phyloP scores from a whole-genome alignment of 1,140 invertebrate species.

The Acromyrmex echinatior region DNA sequence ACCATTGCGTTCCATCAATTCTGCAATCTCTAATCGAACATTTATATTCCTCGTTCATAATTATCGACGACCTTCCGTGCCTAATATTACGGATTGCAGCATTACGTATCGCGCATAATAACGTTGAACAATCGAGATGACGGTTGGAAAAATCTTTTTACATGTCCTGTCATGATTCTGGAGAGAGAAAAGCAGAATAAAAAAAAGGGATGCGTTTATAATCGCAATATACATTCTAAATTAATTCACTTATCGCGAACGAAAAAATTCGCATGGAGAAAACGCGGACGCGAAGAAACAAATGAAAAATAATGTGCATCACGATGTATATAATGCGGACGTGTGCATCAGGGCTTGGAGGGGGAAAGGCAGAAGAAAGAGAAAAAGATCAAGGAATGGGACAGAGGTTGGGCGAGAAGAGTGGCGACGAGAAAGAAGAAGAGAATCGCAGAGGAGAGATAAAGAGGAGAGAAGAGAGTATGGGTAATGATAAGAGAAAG shows the following conservation, averaged over 20 bases:
- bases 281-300: conserved; percentile 68
- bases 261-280: conserved; percentile 24
- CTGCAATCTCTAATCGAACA: conserved; percentile 66
- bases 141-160: neutral
- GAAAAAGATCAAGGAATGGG: conserved; percentile 53
- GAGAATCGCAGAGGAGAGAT: conserved; percentile 59
- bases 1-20: conserved; percentile 67
- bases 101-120: conserved; percentile 65
- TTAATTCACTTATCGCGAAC: neutral
- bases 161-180: neutral
- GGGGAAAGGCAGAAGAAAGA: conserved; percentile 39
- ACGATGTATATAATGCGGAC: conserved; percentile 52
- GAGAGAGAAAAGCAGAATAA: neutral
- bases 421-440: conserved; percentile 51
- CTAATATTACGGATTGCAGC: conserved; percentile 67
- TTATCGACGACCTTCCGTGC: conserved; percentile 70
- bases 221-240: neutral
- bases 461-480: conserved; percentile 40
- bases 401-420: conserved; percentile 30
- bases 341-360: conserved; percentile 14
- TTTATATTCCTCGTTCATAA: conserved; percentile 75
- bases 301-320: conserved; percentile 65
- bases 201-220: neutral
- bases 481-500: conserved; percentile 51
- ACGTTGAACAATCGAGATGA: conserved; percentile 33